Base-by-base conservation (phyloP, 2,888 invertebrate genomes). In the Zeuzera pyrina region DNA sequence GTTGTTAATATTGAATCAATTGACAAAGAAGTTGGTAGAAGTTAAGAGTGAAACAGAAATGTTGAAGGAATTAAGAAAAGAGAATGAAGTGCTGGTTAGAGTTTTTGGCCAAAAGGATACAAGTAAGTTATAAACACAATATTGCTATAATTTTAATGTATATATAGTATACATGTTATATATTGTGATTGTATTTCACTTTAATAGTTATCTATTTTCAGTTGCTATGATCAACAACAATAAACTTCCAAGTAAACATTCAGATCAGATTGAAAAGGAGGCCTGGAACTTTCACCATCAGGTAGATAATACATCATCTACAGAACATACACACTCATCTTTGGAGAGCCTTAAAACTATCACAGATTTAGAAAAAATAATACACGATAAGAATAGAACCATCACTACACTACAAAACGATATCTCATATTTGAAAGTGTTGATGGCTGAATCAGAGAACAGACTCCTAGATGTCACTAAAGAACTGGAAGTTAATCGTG, bases 381-480 rank as follows among this genome's bases (percentile, higher is more conserved):
- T 79, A 38, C 57, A 69, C 34, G 77, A 79, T 52, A 79, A 71
- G 57, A 78, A 76, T 45, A 58, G 76, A 36, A 68, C 63, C 10
- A 74, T 81, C 34, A 78, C 74, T 2, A 61, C 67, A 2, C 51
- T 81, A 31, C 73, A 77, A 38, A 67, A 66, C 34, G 81, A 81
- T 42, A 55, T 77, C 26, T 63, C 65, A 1, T 76, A 65, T 43
- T 44, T 83, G 13, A 77, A 78, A 40, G 53, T 74, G 0, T 39
- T 78, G 11, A 53, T 81, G 49, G 79, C 72, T 1, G 79, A 81
- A 38, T 81, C 81, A 0, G 81, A 79, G 35, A 72, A 57, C 13
- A 77, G 72, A 47, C 57, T 77, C 0, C 44, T 81, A 14, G 81
- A 81, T 32, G 57, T 69, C 11, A 53, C 55, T n/a, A 73, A 67